Evolutionary conservation across 1,140 invertebrate genomes (phyloP), one percentile per base, ranked within the genome.

Genomic region (Brachionus rotundiformis): DNA sequence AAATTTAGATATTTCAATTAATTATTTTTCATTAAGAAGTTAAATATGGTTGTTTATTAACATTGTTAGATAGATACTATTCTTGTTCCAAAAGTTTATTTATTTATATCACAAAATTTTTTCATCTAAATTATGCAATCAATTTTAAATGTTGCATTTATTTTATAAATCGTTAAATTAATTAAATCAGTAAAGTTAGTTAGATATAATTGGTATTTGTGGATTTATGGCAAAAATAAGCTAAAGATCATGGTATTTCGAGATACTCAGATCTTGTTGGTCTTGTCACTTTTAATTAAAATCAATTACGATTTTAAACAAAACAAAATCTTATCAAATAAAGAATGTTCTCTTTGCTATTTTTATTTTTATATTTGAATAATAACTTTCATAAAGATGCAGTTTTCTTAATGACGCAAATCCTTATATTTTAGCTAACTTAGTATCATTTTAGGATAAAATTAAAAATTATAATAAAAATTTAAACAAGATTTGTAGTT

Each of bases 191-290:
- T 54, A 8, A 19, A 54, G 47, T 54, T 54, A 10, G 47, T 6
- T 19, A 0, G 16, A 54, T 54, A 19, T 54, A 8, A 19, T 19
- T 23, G n/a, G n/a, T n/a, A n/a, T 19, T 19, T 19, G 47, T 25
- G 16, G 47, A 54, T 33, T 33, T 29, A 31, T 29, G 29, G 25
- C 61, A 63, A 63, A 63, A 63, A 63, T 63, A 19, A 54, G 25
- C 61, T 63, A 63, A 63, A 63, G 25, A 63, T 63, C 61, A 63
- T 63, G 61, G 61, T 63, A 63, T 63, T 63, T 63, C 29, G 61
- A 63, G 61, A 63, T 63, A 63, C 29, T 63, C 11, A 63, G 61
- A 63, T 63, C 61, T 63, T 5, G 29, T 63, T 29, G 61, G 29
- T 63, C 29, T 27, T 63, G 61, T 29, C 25, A 63, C 29, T 33